Conservation (phyloP, 1,140 invertebrate species). For the Lasioglossum baleicum region DNA sequence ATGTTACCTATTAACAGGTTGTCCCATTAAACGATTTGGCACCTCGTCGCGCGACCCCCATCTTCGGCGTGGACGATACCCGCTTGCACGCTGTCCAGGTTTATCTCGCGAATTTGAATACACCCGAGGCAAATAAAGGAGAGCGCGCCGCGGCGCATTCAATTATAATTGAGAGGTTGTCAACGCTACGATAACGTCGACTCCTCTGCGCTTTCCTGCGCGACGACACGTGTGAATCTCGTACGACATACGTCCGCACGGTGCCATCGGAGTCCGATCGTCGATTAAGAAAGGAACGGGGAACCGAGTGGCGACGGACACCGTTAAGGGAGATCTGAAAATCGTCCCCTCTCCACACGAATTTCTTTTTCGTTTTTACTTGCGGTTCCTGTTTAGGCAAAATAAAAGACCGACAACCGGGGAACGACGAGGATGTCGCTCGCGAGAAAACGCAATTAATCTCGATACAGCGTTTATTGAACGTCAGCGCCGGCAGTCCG, state of each 20-base stretch:
- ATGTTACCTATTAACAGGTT: slow-evolving; percentile 71
- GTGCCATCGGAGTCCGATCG: neutral
- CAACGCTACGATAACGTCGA: slow-evolving; percentile 65
- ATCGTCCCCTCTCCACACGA: neutral
- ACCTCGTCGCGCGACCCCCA: slow-evolving; percentile 45
- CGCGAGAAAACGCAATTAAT: slow-evolving; percentile 52
- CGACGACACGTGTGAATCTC: slow-evolving; percentile 60
- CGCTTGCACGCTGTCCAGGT: slow-evolving; percentile 19
- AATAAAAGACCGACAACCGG: neutral
- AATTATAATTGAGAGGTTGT: slow-evolving; percentile 73
- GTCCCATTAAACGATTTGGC: slow-evolving; percentile 71
- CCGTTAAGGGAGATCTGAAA: slow-evolving; percentile 9
- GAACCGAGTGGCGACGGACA: neutral
- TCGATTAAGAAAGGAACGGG: neutral
- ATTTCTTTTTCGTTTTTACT: neutral
- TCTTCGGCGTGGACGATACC: slow-evolving; percentile 5
- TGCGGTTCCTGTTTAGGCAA: too few relatives aligned
- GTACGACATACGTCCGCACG: slow-evolving; percentile 46
- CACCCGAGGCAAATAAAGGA: slow-evolving; percentile 51
- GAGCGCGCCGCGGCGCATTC: slow-evolving; percentile 46
- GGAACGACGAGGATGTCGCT: slow-evolving; percentile 35
- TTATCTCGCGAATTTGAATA: slow-evolving; percentile 69
- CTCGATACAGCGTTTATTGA: slow-evolving; percentile 22
- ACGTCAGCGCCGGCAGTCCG: slow-evolving; percentile 18
- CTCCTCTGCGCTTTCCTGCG: slow-evolving; percentile 33